Percentiles rank a stretch among this genome's conserved stretches.
phyloP scores from a whole-genome alignment of 2,888 invertebrate genomes.

The Halictus quadricinctus region DNA sequence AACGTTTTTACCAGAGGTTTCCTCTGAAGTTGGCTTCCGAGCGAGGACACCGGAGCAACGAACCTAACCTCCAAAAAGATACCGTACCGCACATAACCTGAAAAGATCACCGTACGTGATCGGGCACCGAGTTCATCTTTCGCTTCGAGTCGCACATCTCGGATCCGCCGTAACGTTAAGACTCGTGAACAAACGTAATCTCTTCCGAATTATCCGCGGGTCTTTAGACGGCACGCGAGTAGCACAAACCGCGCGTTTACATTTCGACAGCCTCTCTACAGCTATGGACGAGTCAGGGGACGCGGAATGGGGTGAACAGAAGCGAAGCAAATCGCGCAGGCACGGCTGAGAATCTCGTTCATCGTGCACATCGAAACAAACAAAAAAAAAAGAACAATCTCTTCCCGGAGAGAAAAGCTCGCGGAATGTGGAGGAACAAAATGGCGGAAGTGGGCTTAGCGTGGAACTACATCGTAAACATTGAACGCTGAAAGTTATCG shows the following conservation, averaged over 20 bases:
- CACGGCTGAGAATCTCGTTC: conserved; percentile 58
- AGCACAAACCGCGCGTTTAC: neutral
- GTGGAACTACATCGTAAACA: neutral
- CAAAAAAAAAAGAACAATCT: conserved; percentile 47
- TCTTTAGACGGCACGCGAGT: neutral
- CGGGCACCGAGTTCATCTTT: neutral
- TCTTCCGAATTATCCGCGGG: conserved; percentile 32
- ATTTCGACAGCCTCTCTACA: neutral
- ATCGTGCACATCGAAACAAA: conserved; percentile 70
- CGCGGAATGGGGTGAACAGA: no score
- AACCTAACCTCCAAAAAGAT: conserved; percentile 5
- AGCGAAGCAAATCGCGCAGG: conserved; percentile 55
- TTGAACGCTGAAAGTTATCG: conserved; percentile 16
- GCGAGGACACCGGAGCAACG: neutral
- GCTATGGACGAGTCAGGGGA: neutral
- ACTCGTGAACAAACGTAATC: neutral
- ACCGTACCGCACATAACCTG: no score
- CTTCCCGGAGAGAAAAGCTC: conserved; percentile 23
- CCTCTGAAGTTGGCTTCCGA: neutral
- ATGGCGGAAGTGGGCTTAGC: conserved; percentile 15
- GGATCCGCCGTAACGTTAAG: neutral
- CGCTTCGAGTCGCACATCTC: neutral
- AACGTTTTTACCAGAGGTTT: neutral
- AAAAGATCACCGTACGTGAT: conserved; percentile 25
- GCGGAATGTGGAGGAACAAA: conserved; percentile 22